phyloP scores from a whole-genome alignment of 2,797 vertebrate genomes.

The Anabacerthia variegaticeps region DNA sequence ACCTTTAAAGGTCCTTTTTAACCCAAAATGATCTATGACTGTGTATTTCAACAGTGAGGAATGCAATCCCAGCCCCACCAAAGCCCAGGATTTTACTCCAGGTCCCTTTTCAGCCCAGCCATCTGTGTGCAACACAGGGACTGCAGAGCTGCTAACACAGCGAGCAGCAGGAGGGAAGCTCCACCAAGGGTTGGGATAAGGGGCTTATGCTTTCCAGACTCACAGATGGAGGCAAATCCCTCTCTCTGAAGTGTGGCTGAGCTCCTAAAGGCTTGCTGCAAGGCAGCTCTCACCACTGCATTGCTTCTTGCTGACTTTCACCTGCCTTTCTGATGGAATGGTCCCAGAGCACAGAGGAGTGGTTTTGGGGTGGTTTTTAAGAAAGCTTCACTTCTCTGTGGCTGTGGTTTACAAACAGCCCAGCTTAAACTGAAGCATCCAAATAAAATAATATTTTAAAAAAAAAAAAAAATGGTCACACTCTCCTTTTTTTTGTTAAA shows the following conservation, averaged over 20 bases:
- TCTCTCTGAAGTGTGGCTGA: not conserved
- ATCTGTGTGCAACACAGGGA: not conserved
- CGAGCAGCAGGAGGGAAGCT: not conserved
- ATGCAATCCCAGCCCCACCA: not conserved
- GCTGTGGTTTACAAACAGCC: not conserved
- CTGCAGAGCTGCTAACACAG: not conserved
- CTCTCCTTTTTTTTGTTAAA: not conserved
- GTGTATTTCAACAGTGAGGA: not conserved
- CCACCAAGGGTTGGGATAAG: not conserved
- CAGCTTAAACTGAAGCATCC: not conserved
- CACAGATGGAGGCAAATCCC: not conserved
- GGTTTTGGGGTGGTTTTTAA: not conserved
- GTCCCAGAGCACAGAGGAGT: not conserved
- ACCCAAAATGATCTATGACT: too few relatives aligned
- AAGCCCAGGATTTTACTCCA: not conserved
- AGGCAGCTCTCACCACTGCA: not conserved
- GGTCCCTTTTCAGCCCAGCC: not conserved
- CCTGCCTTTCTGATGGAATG: not conserved
- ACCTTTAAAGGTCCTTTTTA: not conserved
- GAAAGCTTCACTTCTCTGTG: fast-evolving
- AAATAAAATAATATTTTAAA: not conserved
- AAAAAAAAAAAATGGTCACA: too few relatives aligned
- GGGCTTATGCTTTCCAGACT: not conserved
- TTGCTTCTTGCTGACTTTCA: not conserved
- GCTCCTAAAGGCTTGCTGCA: not conserved